phyloP scores from a whole-genome alignment of 92 coral and sea anemone genomes.

The Phymanthus crucifer region DNA sequence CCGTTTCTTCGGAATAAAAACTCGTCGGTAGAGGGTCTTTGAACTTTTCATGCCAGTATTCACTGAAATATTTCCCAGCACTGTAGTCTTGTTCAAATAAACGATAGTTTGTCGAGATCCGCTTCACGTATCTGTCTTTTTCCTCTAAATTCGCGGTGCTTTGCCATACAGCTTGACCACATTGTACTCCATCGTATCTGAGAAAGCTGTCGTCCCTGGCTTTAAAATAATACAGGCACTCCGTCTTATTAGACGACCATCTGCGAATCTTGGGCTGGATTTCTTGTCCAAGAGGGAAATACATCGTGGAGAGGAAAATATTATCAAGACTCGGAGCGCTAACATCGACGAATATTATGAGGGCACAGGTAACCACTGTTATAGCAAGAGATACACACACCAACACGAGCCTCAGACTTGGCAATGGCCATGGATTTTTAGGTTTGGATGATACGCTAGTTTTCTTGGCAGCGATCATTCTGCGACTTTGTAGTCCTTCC shows the following conservation, averaged over 20 bases:
- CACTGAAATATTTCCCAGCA: conserved; percentile 73
- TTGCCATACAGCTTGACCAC: conserved; percentile 98
- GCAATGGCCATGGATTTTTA: conserved; percentile 84
- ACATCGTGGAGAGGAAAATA: conserved; percentile 86
- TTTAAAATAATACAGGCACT: conserved; percentile 74
- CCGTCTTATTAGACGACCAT: conserved; percentile 92
- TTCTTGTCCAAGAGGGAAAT: conserved; percentile 97
- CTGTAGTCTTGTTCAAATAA: conserved; percentile 79
- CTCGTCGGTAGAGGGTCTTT: conserved; percentile 85
- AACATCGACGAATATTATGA: conserved; percentile 94
- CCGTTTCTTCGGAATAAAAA: conserved; percentile 91
- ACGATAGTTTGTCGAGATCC: conserved; percentile 86
- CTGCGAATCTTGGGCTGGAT: conserved; percentile 85
- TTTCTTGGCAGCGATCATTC: conserved; percentile 65
- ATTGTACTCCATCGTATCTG: conserved; percentile 82
- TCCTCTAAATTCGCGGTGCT: conserved; percentile 85
- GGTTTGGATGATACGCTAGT: conserved; percentile 56
- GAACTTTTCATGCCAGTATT: conserved; percentile 85
- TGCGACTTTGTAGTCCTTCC: neutral
- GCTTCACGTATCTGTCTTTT: conserved; percentile 94
- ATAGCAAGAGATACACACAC: conserved; percentile 97
- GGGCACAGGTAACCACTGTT: conserved; percentile 80
- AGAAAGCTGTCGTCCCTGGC: conserved; percentile 81
- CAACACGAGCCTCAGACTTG: conserved; percentile 89
- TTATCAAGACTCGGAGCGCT: conserved; percentile 94